Percentiles rank a stretch among this genome's conserved stretches.
These are phyloP conservation scores for Acrobasis consociella DNA, from an alignment of 2,888 invertebrate genomes.

Conservation along the genomic window DNA sequence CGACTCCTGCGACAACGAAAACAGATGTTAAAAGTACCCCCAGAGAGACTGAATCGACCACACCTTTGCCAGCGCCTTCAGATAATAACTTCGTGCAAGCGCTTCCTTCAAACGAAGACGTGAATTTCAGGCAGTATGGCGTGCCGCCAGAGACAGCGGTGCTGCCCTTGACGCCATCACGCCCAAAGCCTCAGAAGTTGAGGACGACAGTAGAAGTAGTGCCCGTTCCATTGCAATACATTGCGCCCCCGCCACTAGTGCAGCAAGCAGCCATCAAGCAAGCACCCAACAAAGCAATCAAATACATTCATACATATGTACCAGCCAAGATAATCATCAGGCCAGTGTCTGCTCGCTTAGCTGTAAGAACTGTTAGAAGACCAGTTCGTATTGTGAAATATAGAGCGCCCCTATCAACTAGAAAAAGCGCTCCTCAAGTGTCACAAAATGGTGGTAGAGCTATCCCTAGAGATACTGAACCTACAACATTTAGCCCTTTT, in stretches of 20 bases:
- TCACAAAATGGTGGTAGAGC: constrained; percentile 46
- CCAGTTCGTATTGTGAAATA: constrained; percentile 47
- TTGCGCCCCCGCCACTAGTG: constrained; percentile 61
- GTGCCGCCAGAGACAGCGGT: constrained; percentile 44
- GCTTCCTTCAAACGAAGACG: constrained; percentile 61
- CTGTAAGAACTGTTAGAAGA: constrained; percentile 45
- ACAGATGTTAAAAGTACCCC: constrained; percentile 49
- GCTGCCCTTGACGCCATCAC: constrained; percentile 36
- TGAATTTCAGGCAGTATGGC: constrained; percentile 57
- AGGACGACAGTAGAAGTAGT: constrained; percentile 71
- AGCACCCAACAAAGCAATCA: constrained; percentile 45
- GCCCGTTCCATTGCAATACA: constrained; percentile 69
- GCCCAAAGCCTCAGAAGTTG: constrained; percentile 55
- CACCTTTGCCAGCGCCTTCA: constrained; percentile 59
- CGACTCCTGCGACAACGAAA: constrained; percentile 54
- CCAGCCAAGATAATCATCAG: constrained; percentile 66
- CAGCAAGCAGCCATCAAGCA: constrained; percentile 40
- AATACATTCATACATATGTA: constrained; percentile 61
- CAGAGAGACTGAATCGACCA: constrained; percentile 53
- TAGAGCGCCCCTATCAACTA: constrained; percentile 40
- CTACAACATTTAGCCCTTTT: constrained; percentile 61
- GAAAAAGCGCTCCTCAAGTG: constrained; percentile 36
- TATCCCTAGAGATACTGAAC: constrained; percentile 57
- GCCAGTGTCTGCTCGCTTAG: constrained; percentile 47
- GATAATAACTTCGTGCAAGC: constrained; percentile 67